Conservation (phyloP, 2,797 vertebrate species). For the Bryconaethiops microstoma region DNA sequence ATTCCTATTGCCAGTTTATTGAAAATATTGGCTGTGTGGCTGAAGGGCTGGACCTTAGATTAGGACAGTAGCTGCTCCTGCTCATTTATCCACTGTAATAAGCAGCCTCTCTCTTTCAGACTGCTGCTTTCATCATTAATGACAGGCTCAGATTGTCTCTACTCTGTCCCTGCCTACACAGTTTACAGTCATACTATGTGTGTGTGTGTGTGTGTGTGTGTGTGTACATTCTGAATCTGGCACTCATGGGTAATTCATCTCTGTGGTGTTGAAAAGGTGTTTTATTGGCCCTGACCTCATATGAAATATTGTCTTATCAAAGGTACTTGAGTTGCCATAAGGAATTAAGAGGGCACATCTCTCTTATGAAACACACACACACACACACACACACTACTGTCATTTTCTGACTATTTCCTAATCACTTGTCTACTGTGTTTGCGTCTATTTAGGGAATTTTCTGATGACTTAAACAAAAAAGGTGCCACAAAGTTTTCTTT, state of each 20-base stretch:
- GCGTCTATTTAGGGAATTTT: background rate
- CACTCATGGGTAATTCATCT: conserved; percentile 71
- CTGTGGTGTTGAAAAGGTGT: conserved; percentile 71
- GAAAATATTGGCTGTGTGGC: conserved; percentile 53
- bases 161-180: conserved; percentile 53
- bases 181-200: conserved; percentile 55
- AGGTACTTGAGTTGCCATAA: conserved; percentile 73
- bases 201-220: conserved; percentile 35
- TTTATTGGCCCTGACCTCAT: conserved; percentile 75
- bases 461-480: background rate
- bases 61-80: conserved; percentile 53
- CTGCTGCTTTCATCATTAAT: conserved; percentile 61
- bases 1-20: conserved; percentile 53
- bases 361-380: conserved; percentile 47
- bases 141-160: conserved; percentile 57
- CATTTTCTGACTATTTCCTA: conserved; percentile 25
- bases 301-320: conserved; percentile 79
- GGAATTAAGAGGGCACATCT: conserved; percentile 71
- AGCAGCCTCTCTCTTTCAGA: conserved; percentile 46
- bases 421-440: background rate
- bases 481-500: background rate
- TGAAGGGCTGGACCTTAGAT: conserved; percentile 56
- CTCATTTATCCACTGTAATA: conserved; percentile 57
- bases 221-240: conserved; percentile 63
- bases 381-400: conserved; percentile 7